A percentile compares a stretch with the other conserved stretches of the same genome.
Evolutionary conservation across 2,797 vertebrate species (phyloP).

Genomic region (Brotogeris chrysoptera): DNA sequence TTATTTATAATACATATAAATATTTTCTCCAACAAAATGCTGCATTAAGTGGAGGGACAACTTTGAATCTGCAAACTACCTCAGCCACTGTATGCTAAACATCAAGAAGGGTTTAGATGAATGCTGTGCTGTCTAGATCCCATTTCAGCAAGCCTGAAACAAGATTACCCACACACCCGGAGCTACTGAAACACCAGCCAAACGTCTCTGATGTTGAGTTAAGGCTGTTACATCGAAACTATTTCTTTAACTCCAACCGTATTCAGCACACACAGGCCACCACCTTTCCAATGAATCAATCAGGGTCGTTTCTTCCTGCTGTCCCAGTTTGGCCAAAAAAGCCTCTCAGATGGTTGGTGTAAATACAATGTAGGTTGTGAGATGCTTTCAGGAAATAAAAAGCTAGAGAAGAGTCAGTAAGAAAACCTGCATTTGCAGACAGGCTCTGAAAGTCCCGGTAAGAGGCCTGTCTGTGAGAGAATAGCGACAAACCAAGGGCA

Average conservation of each 20-base stretch:
- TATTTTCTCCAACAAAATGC: neutral
- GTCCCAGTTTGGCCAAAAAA: neutral
- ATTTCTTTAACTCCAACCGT: neutral
- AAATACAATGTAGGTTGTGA: neutral
- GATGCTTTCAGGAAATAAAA: neutral
- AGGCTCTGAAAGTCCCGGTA: neutral
- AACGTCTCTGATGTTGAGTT: neutral
- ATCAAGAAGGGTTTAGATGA: neutral
- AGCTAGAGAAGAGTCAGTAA: neutral
- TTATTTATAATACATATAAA: neutral
- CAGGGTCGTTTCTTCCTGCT: neutral
- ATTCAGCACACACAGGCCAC: neutral
- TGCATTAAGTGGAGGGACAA: neutral
- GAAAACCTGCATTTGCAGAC: neutral
- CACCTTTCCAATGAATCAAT: neutral
- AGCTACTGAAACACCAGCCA: neutral
- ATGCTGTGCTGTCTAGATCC: fast-evolving
- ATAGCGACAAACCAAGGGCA: neutral
- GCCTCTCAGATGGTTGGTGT: neutral
- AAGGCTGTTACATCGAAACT: neutral
- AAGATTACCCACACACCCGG: neutral
- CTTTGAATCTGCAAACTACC: neutral
- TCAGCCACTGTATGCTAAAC: neutral
- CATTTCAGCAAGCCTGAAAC: neutral
- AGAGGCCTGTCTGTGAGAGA: neutral